Base-by-base conservation (phyloP, 37 sponge, comb jelly and placozoan genomes). In the Diacarnus erythraeanus region DNA sequence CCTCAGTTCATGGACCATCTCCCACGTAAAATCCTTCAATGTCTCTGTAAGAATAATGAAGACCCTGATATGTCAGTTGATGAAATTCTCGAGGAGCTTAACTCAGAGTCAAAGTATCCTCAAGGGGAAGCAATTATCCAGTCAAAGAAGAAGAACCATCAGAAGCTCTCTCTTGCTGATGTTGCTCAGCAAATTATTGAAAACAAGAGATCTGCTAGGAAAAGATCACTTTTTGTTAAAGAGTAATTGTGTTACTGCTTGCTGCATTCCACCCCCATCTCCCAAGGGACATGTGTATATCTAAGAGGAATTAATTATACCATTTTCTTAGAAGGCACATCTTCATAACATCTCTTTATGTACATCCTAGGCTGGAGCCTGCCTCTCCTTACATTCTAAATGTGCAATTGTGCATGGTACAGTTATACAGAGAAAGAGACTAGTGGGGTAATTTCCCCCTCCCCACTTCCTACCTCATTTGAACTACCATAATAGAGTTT, bases 1-100 rank as follows among this genome's bases (percentile, higher is more conserved):
- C 78, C 78, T 40, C 47, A 64, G 21, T 40, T 27, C 29, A 15
- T 61, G 10, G 78, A 78, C 67, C 1, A 10, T 6, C 54, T 74
- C 31, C 74, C 74, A 18, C 25, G 18, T 21, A 25, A 4, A 30
- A 3, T 74, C 12, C 18, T 42, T 10, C 22, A 74, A 33, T 47
- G 56, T 54, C 34, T 74, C 34, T 74, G n/a, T 51, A 57, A 57
- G 31, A 21, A 47, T 6, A 12, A 44, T 5, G 15, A 35, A 25
- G 54, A 54, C 6, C 74, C 74, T 25, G 47, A 54, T 4, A 56
- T 54, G 54, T 33, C 47, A 2, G 20, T 30, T 15, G 29, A 15
- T 0, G 31, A 4, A 1, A 42, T 74, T 30, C 8, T 34, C 2
- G 3, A 3, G 10, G 56, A 74, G 54, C 30, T 74, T 15, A 2